Evolutionary conservation across 2,888 invertebrate species (phyloP).

Genomic region (Drosophila subsilvestris): DNA sequence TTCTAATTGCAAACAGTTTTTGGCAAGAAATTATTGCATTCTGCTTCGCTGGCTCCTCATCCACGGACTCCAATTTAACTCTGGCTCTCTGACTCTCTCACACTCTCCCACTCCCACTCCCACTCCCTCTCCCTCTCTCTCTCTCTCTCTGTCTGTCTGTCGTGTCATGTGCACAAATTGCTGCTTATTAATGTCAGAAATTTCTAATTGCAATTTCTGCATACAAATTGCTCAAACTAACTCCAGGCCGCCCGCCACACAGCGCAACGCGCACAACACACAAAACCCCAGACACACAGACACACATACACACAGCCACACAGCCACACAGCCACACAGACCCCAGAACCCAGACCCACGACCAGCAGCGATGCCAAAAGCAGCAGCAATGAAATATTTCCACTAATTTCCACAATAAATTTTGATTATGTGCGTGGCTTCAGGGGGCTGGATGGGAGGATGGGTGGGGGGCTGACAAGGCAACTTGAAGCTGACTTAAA

Average conservation of each 20-base stretch:
- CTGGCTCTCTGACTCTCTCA: too few relatives aligned
- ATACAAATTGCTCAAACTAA: constrained; percentile 60
- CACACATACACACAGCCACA: too few relatives aligned
- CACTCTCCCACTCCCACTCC: not conserved
- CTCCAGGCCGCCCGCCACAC: constrained; percentile 1
- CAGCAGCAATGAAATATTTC: constrained; percentile 65
- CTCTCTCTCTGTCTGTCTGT: constrained; percentile 15
- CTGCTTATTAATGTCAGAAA: constrained; percentile 76
- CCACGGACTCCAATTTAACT: not conserved
- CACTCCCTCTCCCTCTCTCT: not conserved
- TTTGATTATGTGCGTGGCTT: constrained; percentile 67
- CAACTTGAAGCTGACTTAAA: constrained; percentile 21
- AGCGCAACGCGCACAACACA: not conserved
- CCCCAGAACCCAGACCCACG: constrained; percentile 18
- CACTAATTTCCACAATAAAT: constrained; percentile 74
- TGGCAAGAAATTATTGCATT: constrained; percentile 20
- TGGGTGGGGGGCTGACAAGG: not conserved
- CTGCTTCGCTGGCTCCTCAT: not conserved
- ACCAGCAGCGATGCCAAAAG: constrained; percentile 1
- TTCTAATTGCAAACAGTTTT: constrained; percentile 46
- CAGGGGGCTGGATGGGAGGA: constrained; percentile 2
- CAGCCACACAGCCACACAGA: too few relatives aligned
- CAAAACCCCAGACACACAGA: not conserved
- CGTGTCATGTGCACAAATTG: constrained; percentile 75
- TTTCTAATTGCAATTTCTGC: constrained; percentile 73